These are phyloP conservation scores for Aelia acuminata DNA, from an alignment of 2,888 invertebrate species.

Conservation along the genomic window DNA sequence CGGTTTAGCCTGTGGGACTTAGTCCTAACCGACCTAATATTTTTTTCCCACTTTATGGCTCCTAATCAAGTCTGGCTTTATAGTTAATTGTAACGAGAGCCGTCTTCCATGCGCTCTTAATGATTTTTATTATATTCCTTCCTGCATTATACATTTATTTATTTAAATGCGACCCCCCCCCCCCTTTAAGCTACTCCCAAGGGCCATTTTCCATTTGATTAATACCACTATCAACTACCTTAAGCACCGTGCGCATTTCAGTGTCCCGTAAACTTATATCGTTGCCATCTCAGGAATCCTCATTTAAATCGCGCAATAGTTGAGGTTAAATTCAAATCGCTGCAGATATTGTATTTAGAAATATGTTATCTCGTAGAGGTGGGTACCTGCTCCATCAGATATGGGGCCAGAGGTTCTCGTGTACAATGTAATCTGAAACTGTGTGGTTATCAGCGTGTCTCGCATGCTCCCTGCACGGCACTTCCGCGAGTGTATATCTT, in stretches of 20 bases:
- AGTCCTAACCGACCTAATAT: too few species aligned
- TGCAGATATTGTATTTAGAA: not conserved
- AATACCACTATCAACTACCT: not conserved
- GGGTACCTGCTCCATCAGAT: not conserved
- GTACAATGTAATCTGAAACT: constrained; percentile 27
- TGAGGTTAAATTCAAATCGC: not conserved
- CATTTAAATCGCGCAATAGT: not conserved
- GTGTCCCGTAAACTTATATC: not conserved
- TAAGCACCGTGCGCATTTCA: not conserved
- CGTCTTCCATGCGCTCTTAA: too few species aligned
- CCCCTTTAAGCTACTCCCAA: too few species aligned
- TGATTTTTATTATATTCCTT: too few species aligned
- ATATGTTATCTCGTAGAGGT: not conserved
- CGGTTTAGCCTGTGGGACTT: too few species aligned
- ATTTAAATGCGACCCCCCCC: too few species aligned
- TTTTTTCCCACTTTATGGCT: too few species aligned
- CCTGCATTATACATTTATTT: too few species aligned
- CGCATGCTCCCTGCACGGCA: not conserved
- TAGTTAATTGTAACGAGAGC: too few species aligned
- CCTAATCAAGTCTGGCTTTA: too few species aligned
- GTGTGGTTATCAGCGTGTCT: not conserved
- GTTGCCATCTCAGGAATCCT: not conserved
- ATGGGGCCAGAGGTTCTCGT: not conserved
- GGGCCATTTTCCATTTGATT: too few species aligned
- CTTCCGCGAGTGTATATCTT: not conserved